A percentile compares a stretch with the other conserved stretches of the same genome.
Conservation (phyloP, 2,113 vertebrate genomes). For the Ctenodactylus gundi region DNA sequence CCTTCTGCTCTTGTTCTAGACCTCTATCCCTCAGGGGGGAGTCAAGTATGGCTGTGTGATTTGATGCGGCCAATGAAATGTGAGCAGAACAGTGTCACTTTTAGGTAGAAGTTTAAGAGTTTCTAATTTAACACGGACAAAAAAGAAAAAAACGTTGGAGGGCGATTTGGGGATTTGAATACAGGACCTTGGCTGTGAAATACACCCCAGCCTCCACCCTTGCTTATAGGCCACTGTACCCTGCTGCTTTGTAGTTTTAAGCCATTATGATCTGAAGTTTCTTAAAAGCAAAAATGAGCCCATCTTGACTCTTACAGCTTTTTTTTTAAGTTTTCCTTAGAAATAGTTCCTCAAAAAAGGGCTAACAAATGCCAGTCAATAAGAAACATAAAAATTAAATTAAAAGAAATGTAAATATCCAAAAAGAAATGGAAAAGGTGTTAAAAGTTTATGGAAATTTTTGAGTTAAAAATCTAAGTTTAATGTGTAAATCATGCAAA, state of each 20-base stretch:
- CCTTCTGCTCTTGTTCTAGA: no score
- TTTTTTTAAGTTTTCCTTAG: background rate
- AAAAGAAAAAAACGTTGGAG: no score
- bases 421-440: constrained; percentile 9
- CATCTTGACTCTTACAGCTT: background rate
- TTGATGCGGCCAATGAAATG: background rate
- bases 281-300: background rate
- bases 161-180: no score
- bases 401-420: constrained; percentile 33
- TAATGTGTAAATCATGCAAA: constrained; percentile 53
- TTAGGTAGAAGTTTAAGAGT: background rate
- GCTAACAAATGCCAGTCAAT: background rate
- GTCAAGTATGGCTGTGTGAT: background rate
- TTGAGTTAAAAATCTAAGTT: constrained; percentile 47
- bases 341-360: constrained; percentile 41
- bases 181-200: no score
- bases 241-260: background rate
- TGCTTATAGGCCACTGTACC: background rate
- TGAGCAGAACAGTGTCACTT: background rate
- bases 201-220: no score
- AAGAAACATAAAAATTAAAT: background rate
- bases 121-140: background rate
- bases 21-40: no score
- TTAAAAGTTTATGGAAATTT: background rate
- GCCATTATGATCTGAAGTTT: background rate